Percentiles rank a stretch among this genome's conserved stretches.
Evolutionary conservation across 2,888 invertebrate species (phyloP).

Genomic region (Clitarchus hookeri): DNA sequence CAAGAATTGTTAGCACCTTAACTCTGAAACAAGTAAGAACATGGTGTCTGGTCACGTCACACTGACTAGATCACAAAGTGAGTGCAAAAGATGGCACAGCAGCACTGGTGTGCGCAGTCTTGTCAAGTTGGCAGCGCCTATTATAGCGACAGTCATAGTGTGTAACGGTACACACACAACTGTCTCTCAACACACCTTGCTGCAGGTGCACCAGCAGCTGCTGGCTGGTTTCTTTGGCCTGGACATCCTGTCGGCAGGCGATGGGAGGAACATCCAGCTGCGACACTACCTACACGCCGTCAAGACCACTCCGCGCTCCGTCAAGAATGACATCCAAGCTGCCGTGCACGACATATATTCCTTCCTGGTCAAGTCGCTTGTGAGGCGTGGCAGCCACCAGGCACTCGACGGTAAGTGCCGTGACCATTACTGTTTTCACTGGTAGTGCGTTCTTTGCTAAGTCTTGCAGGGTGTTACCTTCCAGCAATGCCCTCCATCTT

Average conservation of each 20-base stretch:
- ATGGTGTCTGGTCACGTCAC: no score
- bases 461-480: no score
- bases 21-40: no score
- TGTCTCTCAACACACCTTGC: background rate
- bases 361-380: slow-evolving; percentile 57
- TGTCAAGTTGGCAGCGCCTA: no score
- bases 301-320: slow-evolving; percentile 56
- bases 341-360: slow-evolving; percentile 61
- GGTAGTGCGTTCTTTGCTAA: no score
- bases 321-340: slow-evolving; percentile 59
- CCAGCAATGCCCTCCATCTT: no score
- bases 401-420: slow-evolving; percentile 36
- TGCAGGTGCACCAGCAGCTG: slow-evolving; percentile 55
- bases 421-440: no score
- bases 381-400: slow-evolving; percentile 41
- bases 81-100: no score
- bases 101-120: background rate
- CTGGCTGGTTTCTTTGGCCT: slow-evolving; percentile 57
- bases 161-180: background rate
- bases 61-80: no score
- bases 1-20: no score
- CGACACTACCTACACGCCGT: slow-evolving; percentile 64
- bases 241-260: slow-evolving; percentile 43
- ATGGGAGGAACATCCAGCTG: slow-evolving; percentile 54
- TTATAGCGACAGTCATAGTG: no score